Percentiles rank a stretch among this genome's conserved stretches.
These are phyloP conservation scores for Malurus elegans DNA, from an alignment of 2,113 vertebrate species.

Conservation along the genomic window DNA sequence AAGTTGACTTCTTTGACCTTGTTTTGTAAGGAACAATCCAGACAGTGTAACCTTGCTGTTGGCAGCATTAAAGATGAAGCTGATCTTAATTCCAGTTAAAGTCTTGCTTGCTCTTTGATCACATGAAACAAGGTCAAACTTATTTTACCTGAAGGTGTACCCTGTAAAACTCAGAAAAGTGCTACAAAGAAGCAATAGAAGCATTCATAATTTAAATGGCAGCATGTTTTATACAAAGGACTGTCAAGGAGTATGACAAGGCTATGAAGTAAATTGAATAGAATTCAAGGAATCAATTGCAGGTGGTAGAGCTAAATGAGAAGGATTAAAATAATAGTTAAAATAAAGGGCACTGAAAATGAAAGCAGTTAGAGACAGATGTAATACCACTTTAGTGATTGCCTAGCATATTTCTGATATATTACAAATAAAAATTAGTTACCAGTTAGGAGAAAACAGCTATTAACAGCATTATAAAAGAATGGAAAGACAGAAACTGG, in stretches of 20 bases:
- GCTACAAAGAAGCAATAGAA: slow-evolving; percentile 6
- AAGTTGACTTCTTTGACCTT: neutral
- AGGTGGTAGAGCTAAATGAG: neutral
- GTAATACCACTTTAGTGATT: neutral
- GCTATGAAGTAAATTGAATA: neutral
- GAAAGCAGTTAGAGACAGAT: neutral
- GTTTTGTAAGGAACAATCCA: neutral
- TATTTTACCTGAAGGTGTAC: slow-evolving; percentile 12
- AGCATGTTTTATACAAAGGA: slow-evolving; percentile 39
- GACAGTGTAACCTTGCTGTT: neutral
- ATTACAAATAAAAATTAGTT: slow-evolving; percentile 2
- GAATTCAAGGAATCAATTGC: neutral
- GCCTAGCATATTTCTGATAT: neutral
- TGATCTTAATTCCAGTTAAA: slow-evolving; percentile 16
- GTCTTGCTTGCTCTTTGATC: slow-evolving; percentile 22
- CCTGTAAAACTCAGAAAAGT: neutral
- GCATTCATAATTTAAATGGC: slow-evolving; percentile 51
- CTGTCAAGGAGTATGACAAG: slow-evolving; percentile 24
- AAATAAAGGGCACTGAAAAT: neutral
- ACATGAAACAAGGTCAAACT: slow-evolving; percentile 19
- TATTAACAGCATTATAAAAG: neutral
- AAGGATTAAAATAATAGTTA: neutral
- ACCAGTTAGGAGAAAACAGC: neutral
- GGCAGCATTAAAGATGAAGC: neutral
- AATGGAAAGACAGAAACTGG: neutral